Base-by-base conservation (phyloP, 1,140 invertebrate genomes). In the Hypothenemus hampei region DNA sequence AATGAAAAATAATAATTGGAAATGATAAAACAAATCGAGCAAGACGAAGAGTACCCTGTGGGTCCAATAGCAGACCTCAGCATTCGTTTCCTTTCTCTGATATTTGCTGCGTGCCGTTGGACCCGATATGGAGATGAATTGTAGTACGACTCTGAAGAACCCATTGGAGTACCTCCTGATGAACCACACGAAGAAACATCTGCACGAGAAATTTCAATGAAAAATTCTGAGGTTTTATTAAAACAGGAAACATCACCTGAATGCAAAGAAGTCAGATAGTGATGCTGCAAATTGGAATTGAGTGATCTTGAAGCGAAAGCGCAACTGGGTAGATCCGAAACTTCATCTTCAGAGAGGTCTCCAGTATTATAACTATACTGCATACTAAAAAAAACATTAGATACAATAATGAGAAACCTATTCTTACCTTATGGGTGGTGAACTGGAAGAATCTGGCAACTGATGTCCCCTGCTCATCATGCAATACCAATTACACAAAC, bases 1-100 rank as follows among this genome's bases (percentile, higher is more conserved):
- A 29, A 29, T 6, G 7, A 37, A 3, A 18, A 3, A 37, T 8
- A 13, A 16, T 37, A 1, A 6, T 4, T 18, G 4, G 36, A 11
- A 1, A 37, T 8, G 11, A 37, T n/a, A 23, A 20, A 43, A 43
- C 40, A 57, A 56, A 50, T 55, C 56, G 45, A 59, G 58, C 62
- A 65, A 56, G 43, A 65, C 59, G 59, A 43, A 57, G 47, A 62
- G 75, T 83, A 84, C 81, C 81, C 81, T 79, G 81, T 83, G 76
- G 81, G 81, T 70, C 70, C 70, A 69, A 72, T 72, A 78, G 81
- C 81, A 79, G 86, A 93, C 89, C 91, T 93, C 79, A 97, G 85
- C 91, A 97, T 97, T 66, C 94, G 81, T 78, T 93, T 93, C 64
- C 93, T 78, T 77, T 98, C 94, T 31, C 94, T 79, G 43, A 96